Conservation (phyloP, 2,888 invertebrate genomes). For the Orthosia gothica region DNA sequence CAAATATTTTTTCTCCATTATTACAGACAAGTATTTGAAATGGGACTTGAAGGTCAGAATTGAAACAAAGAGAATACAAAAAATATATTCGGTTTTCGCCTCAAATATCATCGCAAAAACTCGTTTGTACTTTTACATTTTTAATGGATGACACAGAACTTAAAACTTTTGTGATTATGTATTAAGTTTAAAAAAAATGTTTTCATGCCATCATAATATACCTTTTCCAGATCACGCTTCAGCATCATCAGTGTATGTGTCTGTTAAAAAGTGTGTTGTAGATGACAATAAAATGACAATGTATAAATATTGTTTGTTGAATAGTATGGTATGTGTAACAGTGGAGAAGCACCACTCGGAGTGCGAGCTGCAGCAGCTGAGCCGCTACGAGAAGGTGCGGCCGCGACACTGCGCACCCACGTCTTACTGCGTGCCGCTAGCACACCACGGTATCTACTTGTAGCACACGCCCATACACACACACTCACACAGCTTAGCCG, state of each 20-base stretch:
- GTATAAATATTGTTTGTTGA: slow-evolving; percentile 62
- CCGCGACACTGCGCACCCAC: slow-evolving; percentile 88
- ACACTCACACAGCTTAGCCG: slow-evolving; percentile 42
- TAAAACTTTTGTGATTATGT: background rate
- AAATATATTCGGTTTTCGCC: background rate
- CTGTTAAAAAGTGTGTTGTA: slow-evolving; percentile 31
- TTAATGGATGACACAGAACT: background rate
- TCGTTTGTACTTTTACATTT: background rate
- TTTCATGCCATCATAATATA: slow-evolving; percentile 12
- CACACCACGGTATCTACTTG: slow-evolving; percentile 94
- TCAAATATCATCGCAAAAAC: slow-evolving; percentile 16
- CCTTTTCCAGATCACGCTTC: slow-evolving; percentile 42
- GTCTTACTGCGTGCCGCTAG: slow-evolving; percentile 89
- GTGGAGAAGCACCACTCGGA: slow-evolving; percentile 89
- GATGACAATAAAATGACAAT: slow-evolving; percentile 40
- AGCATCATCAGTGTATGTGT: slow-evolving; percentile 39
- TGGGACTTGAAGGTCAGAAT: slow-evolving; percentile 34
- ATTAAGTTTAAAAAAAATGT: background rate
- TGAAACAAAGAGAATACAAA: slow-evolving; percentile 35
- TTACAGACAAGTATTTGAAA: slow-evolving; percentile 30
- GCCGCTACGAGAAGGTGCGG: slow-evolving; percentile 89
- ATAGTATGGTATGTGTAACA: slow-evolving; percentile 73
- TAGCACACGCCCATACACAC: no score
- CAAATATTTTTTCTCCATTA: slow-evolving; percentile 34
- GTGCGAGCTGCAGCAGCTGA: slow-evolving; percentile 89